phyloP scores from a whole-genome alignment of 2,113 vertebrate genomes.

The Ammodytes dubius region DNA sequence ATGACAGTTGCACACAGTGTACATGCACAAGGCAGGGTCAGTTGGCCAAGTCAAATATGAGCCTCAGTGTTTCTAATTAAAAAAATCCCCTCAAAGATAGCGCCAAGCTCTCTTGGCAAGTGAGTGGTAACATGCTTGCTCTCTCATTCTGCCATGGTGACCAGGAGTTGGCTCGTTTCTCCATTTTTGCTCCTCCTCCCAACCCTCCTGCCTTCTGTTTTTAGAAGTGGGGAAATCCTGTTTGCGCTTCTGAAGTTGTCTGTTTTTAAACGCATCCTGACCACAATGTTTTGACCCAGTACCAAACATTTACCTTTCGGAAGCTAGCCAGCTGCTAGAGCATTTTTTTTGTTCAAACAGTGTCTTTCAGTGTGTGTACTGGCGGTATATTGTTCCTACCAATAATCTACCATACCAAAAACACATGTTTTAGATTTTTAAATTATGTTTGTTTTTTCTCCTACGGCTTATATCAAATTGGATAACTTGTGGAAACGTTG shows the following conservation, averaged over 20 bases:
- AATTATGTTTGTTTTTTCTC: not conserved
- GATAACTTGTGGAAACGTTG: constrained; percentile 4
- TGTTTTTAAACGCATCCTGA: constrained; percentile 41
- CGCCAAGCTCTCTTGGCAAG: constrained; percentile 35
- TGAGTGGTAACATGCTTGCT: constrained; percentile 23
- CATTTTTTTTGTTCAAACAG: constrained; percentile 10
- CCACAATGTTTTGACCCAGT: constrained; percentile 46
- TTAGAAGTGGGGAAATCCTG: constrained; percentile 74
- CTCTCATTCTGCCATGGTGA: constrained; percentile 47
- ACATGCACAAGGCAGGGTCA: constrained; percentile 7
- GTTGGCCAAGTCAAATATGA: constrained; percentile 54
- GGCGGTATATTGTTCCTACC: not conserved
- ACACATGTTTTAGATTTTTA: constrained; percentile 15
- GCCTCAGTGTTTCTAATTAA: constrained; percentile 51
- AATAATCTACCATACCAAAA: not conserved
- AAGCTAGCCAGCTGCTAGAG: constrained; percentile 6
- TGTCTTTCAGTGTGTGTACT: not conserved
- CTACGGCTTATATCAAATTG: not conserved
- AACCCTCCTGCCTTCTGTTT: constrained; percentile 50
- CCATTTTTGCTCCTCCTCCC: constrained; percentile 49
- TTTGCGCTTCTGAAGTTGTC: constrained; percentile 62
- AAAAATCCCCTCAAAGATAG: constrained; percentile 32
- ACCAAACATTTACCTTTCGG: constrained; percentile 68
- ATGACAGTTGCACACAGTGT: constrained; percentile 9
- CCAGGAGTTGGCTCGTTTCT: constrained; percentile 36